These are phyloP conservation scores for Todiramphus saurophagus DNA, from an alignment of 2,113 vertebrate species.

Conservation along the genomic window DNA sequence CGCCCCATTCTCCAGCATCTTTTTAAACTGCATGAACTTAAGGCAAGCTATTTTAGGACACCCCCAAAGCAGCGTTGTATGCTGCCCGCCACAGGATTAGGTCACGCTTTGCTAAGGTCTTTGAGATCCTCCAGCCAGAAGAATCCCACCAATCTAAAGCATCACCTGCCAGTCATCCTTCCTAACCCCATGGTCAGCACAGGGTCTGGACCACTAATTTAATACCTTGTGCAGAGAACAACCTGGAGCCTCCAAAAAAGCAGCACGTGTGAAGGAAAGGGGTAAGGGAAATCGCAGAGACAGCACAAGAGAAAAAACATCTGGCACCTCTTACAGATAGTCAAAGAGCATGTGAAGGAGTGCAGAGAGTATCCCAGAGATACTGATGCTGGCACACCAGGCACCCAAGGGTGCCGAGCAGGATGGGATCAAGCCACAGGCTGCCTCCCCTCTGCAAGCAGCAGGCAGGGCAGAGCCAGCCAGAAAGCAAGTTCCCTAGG, in stretches of 20 bases:
- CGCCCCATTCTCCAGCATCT: accelerated
- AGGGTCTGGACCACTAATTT: background rate
- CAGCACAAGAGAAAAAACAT: background rate
- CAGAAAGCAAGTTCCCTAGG: background rate
- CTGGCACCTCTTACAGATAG: background rate
- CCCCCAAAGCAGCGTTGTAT: background rate
- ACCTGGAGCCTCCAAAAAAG: background rate
- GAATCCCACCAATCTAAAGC: background rate
- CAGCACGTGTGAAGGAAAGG: background rate
- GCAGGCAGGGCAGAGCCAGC: background rate
- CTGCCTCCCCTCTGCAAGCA: background rate
- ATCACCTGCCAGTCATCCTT: background rate
- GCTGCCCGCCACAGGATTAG: background rate
- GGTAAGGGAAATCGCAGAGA: background rate
- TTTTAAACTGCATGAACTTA: background rate
- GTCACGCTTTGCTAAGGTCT: background rate
- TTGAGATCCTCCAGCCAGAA: background rate
- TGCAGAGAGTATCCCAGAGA: background rate
- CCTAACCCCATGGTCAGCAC: background rate
- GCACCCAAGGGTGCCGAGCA: background rate
- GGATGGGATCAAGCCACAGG: background rate
- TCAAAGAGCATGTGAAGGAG: background rate
- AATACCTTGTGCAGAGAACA: background rate
- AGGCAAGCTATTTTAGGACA: background rate
- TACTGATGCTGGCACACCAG: background rate